A percentile compares a stretch with the other conserved stretches of the same genome.
Evolutionary conservation across 30 jellyfish, hydroid and myxozoan genomes (phyloP).

Genomic region (Turritopsis dohrnii): DNA sequence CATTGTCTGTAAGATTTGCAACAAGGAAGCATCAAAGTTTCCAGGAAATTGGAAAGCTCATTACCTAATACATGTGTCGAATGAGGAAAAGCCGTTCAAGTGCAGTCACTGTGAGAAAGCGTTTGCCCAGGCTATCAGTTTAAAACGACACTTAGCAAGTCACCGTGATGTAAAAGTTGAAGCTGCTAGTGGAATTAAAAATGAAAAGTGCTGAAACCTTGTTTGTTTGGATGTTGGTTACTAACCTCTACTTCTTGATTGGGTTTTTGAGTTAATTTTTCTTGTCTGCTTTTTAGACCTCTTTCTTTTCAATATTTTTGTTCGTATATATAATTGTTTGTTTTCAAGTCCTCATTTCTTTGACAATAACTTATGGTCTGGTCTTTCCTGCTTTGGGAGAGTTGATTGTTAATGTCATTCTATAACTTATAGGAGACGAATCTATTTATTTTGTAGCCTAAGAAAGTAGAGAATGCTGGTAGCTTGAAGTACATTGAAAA

Average conservation of each 20-base stretch:
- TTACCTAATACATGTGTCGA: constrained; percentile 19
- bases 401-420: neutral
- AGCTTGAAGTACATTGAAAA: constrained; percentile 3
- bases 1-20: constrained; percentile 18
- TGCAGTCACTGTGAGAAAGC: constrained; percentile 19
- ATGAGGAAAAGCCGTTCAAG: constrained; percentile 17
- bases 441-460: no score
- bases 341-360: no score
- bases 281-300: no score
- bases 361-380: neutral
- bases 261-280: no score
- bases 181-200: neutral
- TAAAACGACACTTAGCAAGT: constrained; percentile 16
- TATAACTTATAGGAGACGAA: neutral
- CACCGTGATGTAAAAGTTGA: neutral
- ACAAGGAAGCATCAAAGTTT: constrained; percentile 21
- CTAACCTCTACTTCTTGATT: no score
- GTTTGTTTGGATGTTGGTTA: no score
- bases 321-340: no score
- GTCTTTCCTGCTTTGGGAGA: neutral
- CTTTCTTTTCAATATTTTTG: no score
- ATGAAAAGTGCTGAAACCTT: no score
- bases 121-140: constrained; percentile 31
- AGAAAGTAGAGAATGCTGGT: neutral
- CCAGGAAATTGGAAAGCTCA: constrained; percentile 18